Base-by-base conservation (phyloP, 2,888 invertebrate species). In the Ethmia dodecea region DNA sequence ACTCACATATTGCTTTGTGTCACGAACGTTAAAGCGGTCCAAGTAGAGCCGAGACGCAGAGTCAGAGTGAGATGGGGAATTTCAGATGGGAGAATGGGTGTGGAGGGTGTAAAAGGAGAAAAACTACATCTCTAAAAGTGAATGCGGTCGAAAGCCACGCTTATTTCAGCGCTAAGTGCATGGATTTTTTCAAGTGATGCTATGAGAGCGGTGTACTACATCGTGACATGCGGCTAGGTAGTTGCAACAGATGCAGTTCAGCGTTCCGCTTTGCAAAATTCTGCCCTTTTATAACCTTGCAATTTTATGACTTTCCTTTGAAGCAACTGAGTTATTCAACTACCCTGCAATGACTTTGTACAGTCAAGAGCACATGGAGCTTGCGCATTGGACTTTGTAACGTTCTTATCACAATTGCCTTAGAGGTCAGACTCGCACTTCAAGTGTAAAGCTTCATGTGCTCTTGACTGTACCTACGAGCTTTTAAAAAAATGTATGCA, bases 1-100 rank as follows among this genome's bases (percentile, higher is more conserved):
- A 83, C 83, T 84, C 83, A 81, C 83, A 84, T 84, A 86, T 84
- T 83, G 84, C 83, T 81, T 83, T 84, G 83, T 84, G 86, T 86
- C 86, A 84, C 84, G 86, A 86, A 83, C 71, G 83, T 53, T 77
- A 64, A 78, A 79, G 74, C 68, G 80, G 69, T 75, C 65, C 55
- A 73, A 67, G 68, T 64, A 64, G 65, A 70, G 70, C 56, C 66
- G 70, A 66, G 70, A 68, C 55, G 67, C 55, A 55, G 49, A 48
- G 78, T 60, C 40, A 50, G 77, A 80, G 69, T 54, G 79, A 71
- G 81, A 81, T 54, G 75, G 78, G 56, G 57, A 59, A 68, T 59
- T 62, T 53, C 55, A 57, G 69, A 68, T 67, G 66, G 68, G 69
- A 75, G 79, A 80, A 74, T 71, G 77, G 76, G 26, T 70, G 67